phyloP scores from a whole-genome alignment of 2,113 vertebrate genomes.

The Rhinichthys klamathensis region DNA sequence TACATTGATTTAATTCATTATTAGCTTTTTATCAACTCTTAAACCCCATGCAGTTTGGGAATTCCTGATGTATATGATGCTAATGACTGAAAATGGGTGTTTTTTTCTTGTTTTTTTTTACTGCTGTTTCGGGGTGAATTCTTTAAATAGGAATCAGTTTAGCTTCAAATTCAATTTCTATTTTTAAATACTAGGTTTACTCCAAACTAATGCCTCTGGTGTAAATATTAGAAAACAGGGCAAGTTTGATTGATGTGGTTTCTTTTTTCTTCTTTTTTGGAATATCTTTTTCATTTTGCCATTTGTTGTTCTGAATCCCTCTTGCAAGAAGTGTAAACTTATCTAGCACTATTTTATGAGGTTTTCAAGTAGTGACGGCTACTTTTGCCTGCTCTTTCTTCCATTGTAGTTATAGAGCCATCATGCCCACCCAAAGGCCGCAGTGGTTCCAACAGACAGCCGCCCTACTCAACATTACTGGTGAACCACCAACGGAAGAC shows the following conservation, averaged over 20 bases:
- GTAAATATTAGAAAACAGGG: neutral
- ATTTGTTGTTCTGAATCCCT: neutral
- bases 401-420: constrained; percentile 73
- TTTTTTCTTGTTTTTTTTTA: too few relatives aligned
- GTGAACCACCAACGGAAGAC: constrained; percentile 89
- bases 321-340: neutral
- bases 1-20: too few relatives aligned
- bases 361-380: neutral
- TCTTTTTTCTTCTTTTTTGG: neutral
- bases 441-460: constrained; percentile 79
- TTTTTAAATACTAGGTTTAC: neutral
- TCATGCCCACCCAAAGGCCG: constrained; percentile 85
- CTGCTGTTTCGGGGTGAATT: too few relatives aligned
- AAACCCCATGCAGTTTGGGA: too few relatives aligned
- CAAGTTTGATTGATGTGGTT: neutral
- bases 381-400: neutral
- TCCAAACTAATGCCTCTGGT: neutral
- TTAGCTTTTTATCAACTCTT: too few relatives aligned
- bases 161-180: neutral
- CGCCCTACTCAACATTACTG: constrained; percentile 79
- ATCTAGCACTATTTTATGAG: neutral
- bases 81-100: too few relatives aligned
- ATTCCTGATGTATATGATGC: too few relatives aligned
- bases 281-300: neutral
- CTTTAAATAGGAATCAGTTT: too few relatives aligned